Evolutionary conservation across 2,888 invertebrate genomes (phyloP).

Genomic region (Imbricaverruca yamaguchii): DNA sequence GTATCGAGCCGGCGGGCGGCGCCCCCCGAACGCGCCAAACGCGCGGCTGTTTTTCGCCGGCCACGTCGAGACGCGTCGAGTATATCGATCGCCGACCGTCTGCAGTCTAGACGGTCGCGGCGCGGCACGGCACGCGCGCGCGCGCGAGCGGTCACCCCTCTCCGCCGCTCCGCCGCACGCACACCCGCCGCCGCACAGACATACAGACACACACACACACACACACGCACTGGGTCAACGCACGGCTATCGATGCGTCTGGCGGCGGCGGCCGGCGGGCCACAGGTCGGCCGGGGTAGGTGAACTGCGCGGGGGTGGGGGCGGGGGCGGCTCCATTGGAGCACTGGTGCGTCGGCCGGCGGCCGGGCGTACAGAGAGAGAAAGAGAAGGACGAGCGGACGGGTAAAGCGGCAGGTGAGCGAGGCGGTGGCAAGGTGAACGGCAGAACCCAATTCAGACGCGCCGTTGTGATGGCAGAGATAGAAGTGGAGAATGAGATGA

Average conservation of each 20-base stretch:
- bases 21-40: background rate
- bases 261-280: too few species aligned
- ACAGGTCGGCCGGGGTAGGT: too few species aligned
- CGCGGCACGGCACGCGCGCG: background rate
- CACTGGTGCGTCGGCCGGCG: background rate
- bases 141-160: background rate
- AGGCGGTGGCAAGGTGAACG: too few species aligned
- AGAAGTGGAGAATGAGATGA: too few species aligned
- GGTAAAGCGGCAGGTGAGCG: too few species aligned
- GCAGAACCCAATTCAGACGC: too few species aligned
- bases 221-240: conserved; percentile 19
- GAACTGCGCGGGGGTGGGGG: background rate
- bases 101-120: conserved; percentile 5
- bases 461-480: too few species aligned
- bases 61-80: background rate
- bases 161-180: too few species aligned
- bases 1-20: background rate
- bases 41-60: background rate
- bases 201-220: conserved; percentile 6
- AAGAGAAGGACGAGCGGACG: background rate
- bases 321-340: background rate
- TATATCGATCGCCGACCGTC: background rate
- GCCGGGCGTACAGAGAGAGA: background rate
- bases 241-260: conserved; percentile 1
- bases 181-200: background rate